These are phyloP conservation scores for Diplodus puntazzo DNA, from an alignment of 2,797 vertebrate species.

Conservation along the genomic window DNA sequence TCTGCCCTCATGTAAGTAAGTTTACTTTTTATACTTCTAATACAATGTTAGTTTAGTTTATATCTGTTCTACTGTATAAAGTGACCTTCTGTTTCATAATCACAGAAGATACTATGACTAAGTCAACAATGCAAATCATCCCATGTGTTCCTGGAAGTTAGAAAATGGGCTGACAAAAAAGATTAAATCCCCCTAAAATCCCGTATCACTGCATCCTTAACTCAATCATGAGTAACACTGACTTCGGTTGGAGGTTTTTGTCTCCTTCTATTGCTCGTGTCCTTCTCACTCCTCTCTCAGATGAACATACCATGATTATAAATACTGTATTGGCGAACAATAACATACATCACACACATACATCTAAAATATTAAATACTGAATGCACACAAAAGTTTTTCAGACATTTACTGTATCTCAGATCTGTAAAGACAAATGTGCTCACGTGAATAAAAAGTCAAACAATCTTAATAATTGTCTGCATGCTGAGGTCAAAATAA, in stretches of 20 bases:
- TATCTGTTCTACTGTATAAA: not conserved
- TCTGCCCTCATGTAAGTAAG: not conserved
- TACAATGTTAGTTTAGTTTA: too few species aligned
- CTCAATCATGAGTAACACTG: too few species aligned
- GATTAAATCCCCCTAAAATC: too few species aligned
- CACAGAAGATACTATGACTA: too few species aligned
- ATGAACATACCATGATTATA: not conserved
- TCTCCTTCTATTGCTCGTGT: not conserved
- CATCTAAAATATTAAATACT: slow-evolving; percentile 78
- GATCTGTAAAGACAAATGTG: slow-evolving; percentile 82
- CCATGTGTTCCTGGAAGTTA: too few species aligned
- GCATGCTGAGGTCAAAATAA: slow-evolving; percentile 92
- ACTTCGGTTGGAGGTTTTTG: too few species aligned
- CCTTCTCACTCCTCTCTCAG: too few species aligned
- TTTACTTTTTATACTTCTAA: not conserved
- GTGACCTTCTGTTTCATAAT: not conserved
- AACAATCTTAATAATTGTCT: slow-evolving; percentile 75
- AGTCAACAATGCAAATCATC: too few species aligned
- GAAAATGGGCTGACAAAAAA: too few species aligned
- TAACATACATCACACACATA: slow-evolving; percentile 43
- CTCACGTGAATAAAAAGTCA: slow-evolving; percentile 79
- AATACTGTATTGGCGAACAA: slow-evolving; percentile 17
- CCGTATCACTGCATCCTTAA: too few species aligned
- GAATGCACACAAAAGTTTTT: slow-evolving; percentile 73
- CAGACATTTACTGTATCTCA: slow-evolving; percentile 70